Percentiles rank a stretch among this genome's conserved stretches.
These are phyloP conservation scores for Phymatocera aterrima DNA, from an alignment of 2,888 invertebrate genomes.

Conservation along the genomic window DNA sequence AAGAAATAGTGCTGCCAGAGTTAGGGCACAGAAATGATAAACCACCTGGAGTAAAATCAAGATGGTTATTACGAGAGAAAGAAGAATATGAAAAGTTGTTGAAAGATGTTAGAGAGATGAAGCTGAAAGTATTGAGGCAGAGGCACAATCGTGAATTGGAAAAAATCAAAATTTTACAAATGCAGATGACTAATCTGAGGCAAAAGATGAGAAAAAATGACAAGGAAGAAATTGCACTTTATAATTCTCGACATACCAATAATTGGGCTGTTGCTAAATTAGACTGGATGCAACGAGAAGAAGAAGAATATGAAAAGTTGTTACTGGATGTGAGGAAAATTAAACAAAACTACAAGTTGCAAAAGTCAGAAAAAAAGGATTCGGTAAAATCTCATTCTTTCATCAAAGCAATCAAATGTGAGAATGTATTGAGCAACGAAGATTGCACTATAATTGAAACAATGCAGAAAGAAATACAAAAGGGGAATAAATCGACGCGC, in stretches of 20 bases:
- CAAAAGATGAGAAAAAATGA: constrained; percentile 43
- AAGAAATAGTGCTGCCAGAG: constrained; percentile 12
- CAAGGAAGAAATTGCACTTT: neutral
- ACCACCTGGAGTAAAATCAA: neutral
- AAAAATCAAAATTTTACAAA: constrained; percentile 53
- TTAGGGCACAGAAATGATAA: neutral
- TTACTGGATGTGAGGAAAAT: constrained; percentile 50
- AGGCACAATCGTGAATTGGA: constrained; percentile 54
- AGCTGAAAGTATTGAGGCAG: constrained; percentile 48
- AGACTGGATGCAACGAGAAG: constrained; percentile 39
- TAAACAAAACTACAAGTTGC: constrained; percentile 16
- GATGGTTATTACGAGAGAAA: constrained; percentile 44
- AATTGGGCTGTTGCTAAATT: neutral
- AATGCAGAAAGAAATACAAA: neutral
- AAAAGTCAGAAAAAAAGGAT: neutral
- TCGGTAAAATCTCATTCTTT: neutral
- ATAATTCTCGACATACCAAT: neutral
- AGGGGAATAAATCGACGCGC: neutral
- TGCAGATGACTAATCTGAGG: constrained; percentile 46
- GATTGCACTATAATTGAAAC: constrained; percentile 15
- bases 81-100: constrained; percentile 51
- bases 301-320: constrained; percentile 52
- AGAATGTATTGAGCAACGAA: neutral
- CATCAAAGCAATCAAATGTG: neutral
- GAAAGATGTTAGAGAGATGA: constrained; percentile 49